A percentile compares a stretch with the other conserved stretches of the same genome.
Conservation (phyloP, 2,888 invertebrate genomes). For the Tetropium fuscum region DNA sequence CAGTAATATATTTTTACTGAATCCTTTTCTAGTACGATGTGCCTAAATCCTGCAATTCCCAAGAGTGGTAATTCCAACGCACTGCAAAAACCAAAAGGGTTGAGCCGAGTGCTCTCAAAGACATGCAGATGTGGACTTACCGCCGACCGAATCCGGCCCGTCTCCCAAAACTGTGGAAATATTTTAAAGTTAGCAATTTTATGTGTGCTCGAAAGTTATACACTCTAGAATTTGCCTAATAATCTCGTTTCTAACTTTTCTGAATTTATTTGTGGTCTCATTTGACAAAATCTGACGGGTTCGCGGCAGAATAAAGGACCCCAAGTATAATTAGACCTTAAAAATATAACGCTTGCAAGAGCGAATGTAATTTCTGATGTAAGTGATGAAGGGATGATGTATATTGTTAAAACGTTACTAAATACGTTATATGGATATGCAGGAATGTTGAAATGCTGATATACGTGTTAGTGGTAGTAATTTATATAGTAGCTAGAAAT, state of each 20-base stretch:
- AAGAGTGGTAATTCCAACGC: constrained; percentile 23
- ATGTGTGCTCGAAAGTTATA: constrained; percentile 22
- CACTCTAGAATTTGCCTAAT: constrained; percentile 20
- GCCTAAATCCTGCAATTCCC: constrained; percentile 21
- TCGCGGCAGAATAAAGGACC: constrained; percentile 5
- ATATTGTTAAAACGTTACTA: too few species aligned
- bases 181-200: constrained; percentile 25
- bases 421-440: too few species aligned
- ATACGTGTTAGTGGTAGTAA: too few species aligned
- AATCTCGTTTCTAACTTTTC: constrained; percentile 19
- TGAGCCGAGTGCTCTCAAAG: constrained; percentile 15
- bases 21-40: too few species aligned
- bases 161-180: constrained; percentile 11
- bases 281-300: constrained; percentile 19
- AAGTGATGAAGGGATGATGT: background rate
- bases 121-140: constrained; percentile 20
- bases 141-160: background rate
- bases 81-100: constrained; percentile 28
- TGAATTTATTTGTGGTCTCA: constrained; percentile 16
- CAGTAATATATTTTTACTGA: too few species aligned
- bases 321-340: constrained; percentile 4
- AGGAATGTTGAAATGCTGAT: too few species aligned
- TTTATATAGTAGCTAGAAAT: too few species aligned
- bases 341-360: background rate
- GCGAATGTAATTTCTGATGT: constrained; percentile 6